Evolutionary conservation across 2,113 vertebrate genomes (phyloP).

Genomic region (Myrmecophaga tridactyla): DNA sequence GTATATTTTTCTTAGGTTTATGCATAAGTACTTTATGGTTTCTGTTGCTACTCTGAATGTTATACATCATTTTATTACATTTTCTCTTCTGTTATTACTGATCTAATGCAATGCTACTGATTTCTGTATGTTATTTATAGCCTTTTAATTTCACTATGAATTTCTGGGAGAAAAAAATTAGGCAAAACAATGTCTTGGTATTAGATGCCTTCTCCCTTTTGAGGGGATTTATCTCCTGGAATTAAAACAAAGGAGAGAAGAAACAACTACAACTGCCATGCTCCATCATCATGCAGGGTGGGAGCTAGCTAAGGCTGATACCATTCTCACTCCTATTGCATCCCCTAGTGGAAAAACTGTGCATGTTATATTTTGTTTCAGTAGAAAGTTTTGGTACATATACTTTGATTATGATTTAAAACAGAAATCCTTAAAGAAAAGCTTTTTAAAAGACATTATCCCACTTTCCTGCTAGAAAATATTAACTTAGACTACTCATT

Average conservation of each 20-base stretch:
- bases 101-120: not conserved
- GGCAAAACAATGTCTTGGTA: not conserved
- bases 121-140: not conserved
- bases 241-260: slow-evolving; percentile 5
- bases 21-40: not conserved
- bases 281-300: not conserved
- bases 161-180: not conserved
- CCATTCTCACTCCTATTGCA: not conserved
- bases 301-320: not conserved
- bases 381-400: not conserved
- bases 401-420: not conserved
- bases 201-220: not conserved
- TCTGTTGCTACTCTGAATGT: not conserved
- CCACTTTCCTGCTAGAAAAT: not conserved
- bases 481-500: not conserved
- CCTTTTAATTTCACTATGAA: not conserved
- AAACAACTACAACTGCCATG: accelerated
- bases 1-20: not conserved
- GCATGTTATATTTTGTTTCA: not conserved
- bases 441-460: not conserved
- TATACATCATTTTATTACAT: not conserved
- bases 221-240: not conserved
- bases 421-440: not conserved
- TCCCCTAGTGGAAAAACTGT: slow-evolving; percentile 59
- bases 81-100: not conserved